Evolutionary conservation across 2,797 vertebrate genomes (phyloP), one percentile per base, ranked within the genome.

Genomic region (Scolopax bukidnonensis): DNA sequence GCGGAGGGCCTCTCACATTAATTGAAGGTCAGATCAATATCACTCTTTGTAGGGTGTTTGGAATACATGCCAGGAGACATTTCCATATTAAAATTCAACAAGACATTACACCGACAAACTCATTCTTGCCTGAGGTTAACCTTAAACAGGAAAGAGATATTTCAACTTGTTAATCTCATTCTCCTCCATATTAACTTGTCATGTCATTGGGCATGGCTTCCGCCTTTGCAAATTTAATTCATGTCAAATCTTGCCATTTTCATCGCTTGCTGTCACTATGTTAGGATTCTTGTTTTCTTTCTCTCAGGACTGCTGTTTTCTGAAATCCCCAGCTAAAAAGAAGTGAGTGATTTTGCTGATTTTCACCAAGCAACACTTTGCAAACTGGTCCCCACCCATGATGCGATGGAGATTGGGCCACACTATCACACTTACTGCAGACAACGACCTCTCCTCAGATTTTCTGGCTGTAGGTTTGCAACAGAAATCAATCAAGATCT

Each of bases 81-180:
- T 90, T 85, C 88, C 77, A 64, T 94, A 85, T 90, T 89, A 83
- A 95, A 95, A 94, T 76, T 80, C 91, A 89, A 67, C 63, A 87
- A 70, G 85, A 70, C 33, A n/a, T 85, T 59, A 68, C 63, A 63
- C 61, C 73, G 56, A 84, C 61, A 74, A 78, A 77, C 59, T 50
- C 11, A 0, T 77, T 80, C 73, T 57, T 65, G 61, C 91, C 69
- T 1, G 20, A 90, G 80, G 92, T 60, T 69, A 92, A 14, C 48
- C 61, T 92, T 24, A 87, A 89, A 63, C 63, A 77, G 73, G n/a
- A 60, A 65, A 56, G 60, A 87, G 61, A 28, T 60, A 83, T 74
- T 91, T 96, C 69, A 95, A 47, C 50, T 67, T 2, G 1, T 61
- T 93, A 41, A 79, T 81, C 67, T 88, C 28, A n/a, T 89, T 68